Percentiles rank a stretch among this genome's conserved stretches.
These are phyloP conservation scores for Cyrtorhinus lividipennis DNA, from an alignment of 1,140 invertebrate species.

Conservation along the genomic window DNA sequence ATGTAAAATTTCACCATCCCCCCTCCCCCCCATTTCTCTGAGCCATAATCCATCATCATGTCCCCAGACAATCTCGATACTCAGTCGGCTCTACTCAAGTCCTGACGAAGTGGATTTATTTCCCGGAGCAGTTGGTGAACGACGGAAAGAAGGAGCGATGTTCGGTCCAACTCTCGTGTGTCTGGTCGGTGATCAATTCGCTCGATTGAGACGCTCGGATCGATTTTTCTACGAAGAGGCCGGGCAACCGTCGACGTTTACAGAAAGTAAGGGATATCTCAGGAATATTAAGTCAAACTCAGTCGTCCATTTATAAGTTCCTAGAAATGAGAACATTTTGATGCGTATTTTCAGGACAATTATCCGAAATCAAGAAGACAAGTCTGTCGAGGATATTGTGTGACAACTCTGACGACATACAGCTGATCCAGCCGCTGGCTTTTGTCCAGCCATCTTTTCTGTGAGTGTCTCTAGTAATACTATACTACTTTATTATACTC, in stretches of 20 bases:
- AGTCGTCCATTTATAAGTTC: too few species aligned
- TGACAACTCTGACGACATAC: constrained; percentile 39
- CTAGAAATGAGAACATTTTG: too few species aligned
- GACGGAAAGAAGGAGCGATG: constrained; percentile 33
- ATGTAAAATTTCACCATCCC: too few species aligned
- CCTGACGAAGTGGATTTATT: constrained; percentile 52
- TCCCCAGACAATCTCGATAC: constrained; percentile 30
- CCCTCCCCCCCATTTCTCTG: too few species aligned
- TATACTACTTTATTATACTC: too few species aligned
- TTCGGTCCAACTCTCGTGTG: constrained; percentile 46
- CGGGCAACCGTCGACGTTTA: constrained; percentile 34
- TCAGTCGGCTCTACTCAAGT: constrained; percentile 32
- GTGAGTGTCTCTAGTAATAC: constrained; percentile 27
- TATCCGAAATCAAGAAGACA: constrained; percentile 37
- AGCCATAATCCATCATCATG: too few species aligned
- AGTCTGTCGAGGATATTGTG: constrained; percentile 39
- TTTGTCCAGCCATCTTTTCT: constrained; percentile 34
- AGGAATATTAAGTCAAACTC: too few species aligned
- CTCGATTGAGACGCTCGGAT: constrained; percentile 36
- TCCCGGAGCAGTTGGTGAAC: constrained; percentile 42
- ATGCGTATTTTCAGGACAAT: constrained; percentile 36
- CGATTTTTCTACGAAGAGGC: constrained; percentile 40
- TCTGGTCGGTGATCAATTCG: constrained; percentile 45
- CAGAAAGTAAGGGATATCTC: constrained; percentile 31
- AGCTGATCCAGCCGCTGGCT: constrained; percentile 36